These are phyloP conservation scores for Cyclophora albipunctata DNA, from an alignment of 2,888 invertebrate genomes.

Conservation along the genomic window DNA sequence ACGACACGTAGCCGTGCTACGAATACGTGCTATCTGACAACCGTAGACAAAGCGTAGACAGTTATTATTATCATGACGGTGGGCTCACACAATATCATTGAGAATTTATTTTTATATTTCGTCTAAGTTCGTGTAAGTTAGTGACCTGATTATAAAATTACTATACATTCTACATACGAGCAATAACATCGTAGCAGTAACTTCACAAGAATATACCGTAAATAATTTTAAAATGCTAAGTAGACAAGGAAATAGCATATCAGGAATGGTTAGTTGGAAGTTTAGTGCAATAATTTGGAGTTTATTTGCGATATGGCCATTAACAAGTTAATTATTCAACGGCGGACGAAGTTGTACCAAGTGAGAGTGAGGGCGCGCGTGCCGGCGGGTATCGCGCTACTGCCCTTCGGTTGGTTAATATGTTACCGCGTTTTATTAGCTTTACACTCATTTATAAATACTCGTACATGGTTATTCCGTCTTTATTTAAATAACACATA, in stretches of 20 bases:
- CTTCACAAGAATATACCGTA: too few species aligned
- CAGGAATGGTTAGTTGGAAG: slow-evolving; percentile 26
- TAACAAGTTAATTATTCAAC: slow-evolving; percentile 67
- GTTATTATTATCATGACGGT: background rate
- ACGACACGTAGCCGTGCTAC: slow-evolving; percentile 26
- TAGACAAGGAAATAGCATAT: slow-evolving; percentile 4
- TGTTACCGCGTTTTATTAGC: slow-evolving; percentile 3
- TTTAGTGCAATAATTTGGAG: slow-evolving; percentile 62
- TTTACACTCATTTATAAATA: background rate
- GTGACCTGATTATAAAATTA: too few species aligned
- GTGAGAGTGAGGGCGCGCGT: background rate
- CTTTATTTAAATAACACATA: slow-evolving; percentile 5
- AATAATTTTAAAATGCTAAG: background rate
- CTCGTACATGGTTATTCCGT: background rate
- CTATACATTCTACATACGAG: too few species aligned
- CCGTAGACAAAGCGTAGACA: background rate
- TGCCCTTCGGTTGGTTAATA: slow-evolving; percentile 9
- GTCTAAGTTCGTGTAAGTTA: background rate
- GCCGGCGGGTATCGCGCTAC: slow-evolving; percentile 22
- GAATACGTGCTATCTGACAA: background rate
- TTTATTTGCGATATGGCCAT: slow-evolving; percentile 67
- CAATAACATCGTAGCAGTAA: too few species aligned
- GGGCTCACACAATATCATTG: too few species aligned
- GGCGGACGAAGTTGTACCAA: slow-evolving; percentile 33
- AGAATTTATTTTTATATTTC: background rate